Percentiles rank a stretch among this genome's conserved stretches.
These are phyloP conservation scores for Protophormia terraenovae DNA, from an alignment of 2,888 invertebrate species.

Conservation along the genomic window DNA sequence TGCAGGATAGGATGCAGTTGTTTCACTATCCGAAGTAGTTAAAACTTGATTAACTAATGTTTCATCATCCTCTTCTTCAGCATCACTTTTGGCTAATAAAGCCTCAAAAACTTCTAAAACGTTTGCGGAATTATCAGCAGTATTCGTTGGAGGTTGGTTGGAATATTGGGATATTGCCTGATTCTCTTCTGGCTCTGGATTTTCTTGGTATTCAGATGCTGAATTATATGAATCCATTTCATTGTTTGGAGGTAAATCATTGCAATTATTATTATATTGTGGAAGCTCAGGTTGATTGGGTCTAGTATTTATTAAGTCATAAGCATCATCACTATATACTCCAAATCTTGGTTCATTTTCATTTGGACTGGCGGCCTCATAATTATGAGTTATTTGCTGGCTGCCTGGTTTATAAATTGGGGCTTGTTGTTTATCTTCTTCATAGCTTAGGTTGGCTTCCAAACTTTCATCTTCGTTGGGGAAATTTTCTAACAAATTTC, in stretches of 20 bases:
- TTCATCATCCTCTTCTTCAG: neutral
- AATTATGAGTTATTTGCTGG: neutral
- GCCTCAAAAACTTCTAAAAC: neutral
- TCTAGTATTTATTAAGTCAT: neutral
- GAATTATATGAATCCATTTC: no score
- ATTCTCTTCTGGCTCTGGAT: neutral
- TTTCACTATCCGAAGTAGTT: neutral
- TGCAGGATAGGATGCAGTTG: neutral
- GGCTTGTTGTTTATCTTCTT: neutral
- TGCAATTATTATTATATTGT: neutral
- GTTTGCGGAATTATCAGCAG: neutral
- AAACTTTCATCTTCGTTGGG: neutral
- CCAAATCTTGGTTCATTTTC: neutral
- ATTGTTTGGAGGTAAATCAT: neutral
- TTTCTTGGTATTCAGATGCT: neutral
- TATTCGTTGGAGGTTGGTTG: neutral
- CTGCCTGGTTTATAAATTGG: neutral
- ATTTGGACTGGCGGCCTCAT: neutral
- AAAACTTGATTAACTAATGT: neutral
- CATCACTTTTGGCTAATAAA: neutral
- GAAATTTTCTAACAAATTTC: neutral
- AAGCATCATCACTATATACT: neutral
- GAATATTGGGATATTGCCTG: neutral
- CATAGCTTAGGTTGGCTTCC: neutral
- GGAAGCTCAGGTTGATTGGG: neutral